Base-by-base conservation (phyloP, 2,797 vertebrate species). In the Poecilia gillii region DNA sequence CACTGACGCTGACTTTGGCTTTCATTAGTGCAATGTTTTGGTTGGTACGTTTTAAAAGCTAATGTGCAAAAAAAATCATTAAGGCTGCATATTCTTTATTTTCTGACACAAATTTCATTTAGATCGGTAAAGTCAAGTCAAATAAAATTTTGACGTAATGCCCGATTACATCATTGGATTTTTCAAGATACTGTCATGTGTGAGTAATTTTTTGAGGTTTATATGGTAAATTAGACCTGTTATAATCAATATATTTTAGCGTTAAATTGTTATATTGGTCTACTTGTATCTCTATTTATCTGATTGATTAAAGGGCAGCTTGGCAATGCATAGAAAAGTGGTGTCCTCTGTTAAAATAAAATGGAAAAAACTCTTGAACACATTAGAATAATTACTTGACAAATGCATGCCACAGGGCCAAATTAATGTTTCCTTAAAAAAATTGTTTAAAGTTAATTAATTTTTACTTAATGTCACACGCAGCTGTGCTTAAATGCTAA, bases 21-120 rank as follows among this genome's bases (percentile, higher is more conserved):
- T 66, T 88, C 79, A 84, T 75, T 18, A 73, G 82, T 73, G 33
- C 73, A 36, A 7, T 39, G 12, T 7, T 62, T 41, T 28, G 2
- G 45, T 31, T n/a, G 31, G 59, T 64, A 8, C 1, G 0, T 1
- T 36, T 64, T 18, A 25, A 6, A 64, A 9, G 31, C 31, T 18
- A 36, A 36, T 9, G 31, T 64, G 31, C 9, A 12, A 64, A 36
- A 64, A 64, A 64, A 14, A 41, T 8, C 28, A 33, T 62, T 6
- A 64, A 20, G 31, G 7, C 59, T 6, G 12, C 31, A 33, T 11
- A 64, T 64, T 64, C 14, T 16, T 36, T 20, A 33, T 64, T 64
- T 64, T 64, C 31, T 36, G 59, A 18, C 31, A 36, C 59, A 64
- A 0, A 36, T 64, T 36, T 64, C 2, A 64, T 33, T 4, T 31